phyloP scores from a whole-genome alignment of 2,113 vertebrate genomes.

The Apeltes quadracus region DNA sequence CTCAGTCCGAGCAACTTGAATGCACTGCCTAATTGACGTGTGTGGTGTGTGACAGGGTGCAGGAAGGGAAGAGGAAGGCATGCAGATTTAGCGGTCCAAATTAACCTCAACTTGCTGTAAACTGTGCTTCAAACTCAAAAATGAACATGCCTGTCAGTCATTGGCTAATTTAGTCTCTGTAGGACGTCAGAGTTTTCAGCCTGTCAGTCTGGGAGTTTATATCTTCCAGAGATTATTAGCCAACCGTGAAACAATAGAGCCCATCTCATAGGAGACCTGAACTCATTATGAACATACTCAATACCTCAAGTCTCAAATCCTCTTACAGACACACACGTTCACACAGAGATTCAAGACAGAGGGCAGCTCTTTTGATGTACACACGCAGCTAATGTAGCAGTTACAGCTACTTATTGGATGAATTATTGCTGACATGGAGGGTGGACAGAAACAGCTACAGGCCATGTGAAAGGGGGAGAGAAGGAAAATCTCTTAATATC shows the following conservation, averaged over 20 bases:
- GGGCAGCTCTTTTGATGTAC: slow-evolving; percentile 49
- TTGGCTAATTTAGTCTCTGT: slow-evolving; percentile 45
- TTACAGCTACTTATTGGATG: slow-evolving; percentile 74
- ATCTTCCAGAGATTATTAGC: slow-evolving; percentile 41
- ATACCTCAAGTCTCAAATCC: background rate
- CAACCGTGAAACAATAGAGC: slow-evolving; percentile 54
- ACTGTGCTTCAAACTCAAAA: slow-evolving; percentile 26
- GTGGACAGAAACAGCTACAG: slow-evolving; percentile 32
- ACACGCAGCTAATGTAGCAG: slow-evolving; percentile 75
- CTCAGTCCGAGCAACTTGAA: slow-evolving; percentile 46
- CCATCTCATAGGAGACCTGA: slow-evolving; percentile 36
- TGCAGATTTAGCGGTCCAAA: slow-evolving; percentile 19
- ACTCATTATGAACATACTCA: slow-evolving; percentile 39
- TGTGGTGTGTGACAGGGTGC: slow-evolving; percentile 4
- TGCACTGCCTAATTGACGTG: slow-evolving; percentile 56
- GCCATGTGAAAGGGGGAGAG: slow-evolving; percentile 1
- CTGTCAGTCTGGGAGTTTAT: slow-evolving; percentile 45
- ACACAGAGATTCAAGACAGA: slow-evolving; percentile 37
- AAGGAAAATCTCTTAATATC: background rate
- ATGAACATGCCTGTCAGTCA: slow-evolving; percentile 60
- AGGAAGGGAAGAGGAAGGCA: background rate
- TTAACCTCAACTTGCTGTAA: slow-evolving; percentile 29
- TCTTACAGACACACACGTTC: slow-evolving; percentile 1
- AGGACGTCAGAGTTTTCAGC: slow-evolving; percentile 14
- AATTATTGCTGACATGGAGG: slow-evolving; percentile 64